Evolutionary conservation across 2,113 vertebrate species (phyloP).

Genomic region (Notarius lentiginosus): DNA sequence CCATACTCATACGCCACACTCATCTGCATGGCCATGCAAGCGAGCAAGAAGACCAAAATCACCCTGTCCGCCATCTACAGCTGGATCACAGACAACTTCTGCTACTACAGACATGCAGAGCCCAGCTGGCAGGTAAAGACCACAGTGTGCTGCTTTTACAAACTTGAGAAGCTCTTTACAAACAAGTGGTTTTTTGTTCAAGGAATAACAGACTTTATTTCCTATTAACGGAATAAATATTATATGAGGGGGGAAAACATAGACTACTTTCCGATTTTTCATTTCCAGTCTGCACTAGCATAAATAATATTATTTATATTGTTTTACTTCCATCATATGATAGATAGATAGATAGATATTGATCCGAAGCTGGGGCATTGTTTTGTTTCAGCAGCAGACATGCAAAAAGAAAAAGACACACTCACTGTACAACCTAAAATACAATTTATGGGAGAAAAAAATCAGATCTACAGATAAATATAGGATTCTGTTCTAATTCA

Average conservation of each 20-base stretch:
- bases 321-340: no score
- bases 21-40: conserved; percentile 86
- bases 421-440: no score
- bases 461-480: no score
- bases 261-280: no score
- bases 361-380: no score
- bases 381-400: no score
- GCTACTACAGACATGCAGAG: conserved; percentile 83
- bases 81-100: conserved; percentile 86
- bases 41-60: conserved; percentile 81
- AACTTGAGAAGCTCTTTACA: background rate
- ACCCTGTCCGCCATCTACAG: conserved; percentile 83
- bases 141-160: conserved; percentile 15
- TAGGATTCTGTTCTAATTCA: background rate
- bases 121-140: conserved; percentile 83
- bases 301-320: no score
- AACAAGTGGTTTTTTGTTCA: background rate
- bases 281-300: no score
- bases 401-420: no score
- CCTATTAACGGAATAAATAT: background rate
- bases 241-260: background rate
- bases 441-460: no score
- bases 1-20: conserved; percentile 83
- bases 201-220: background rate
- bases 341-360: no score